These are phyloP conservation scores for Colaptes auratus DNA, from an alignment of 2,113 vertebrate genomes.

Conservation along the genomic window DNA sequence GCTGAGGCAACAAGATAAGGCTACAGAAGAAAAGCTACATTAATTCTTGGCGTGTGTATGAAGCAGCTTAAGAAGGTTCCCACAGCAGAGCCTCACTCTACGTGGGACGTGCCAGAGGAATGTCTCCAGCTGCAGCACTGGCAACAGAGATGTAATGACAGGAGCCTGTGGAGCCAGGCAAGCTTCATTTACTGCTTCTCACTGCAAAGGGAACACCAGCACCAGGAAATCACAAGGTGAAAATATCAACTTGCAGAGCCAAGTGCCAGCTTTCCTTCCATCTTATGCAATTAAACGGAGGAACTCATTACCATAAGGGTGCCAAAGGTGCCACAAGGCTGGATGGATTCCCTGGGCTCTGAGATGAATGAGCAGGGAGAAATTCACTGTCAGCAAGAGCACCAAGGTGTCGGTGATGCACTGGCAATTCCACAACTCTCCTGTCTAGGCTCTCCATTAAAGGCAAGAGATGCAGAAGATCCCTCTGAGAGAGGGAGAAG, in stretches of 20 bases:
- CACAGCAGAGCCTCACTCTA: background rate
- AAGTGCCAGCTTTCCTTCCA: background rate
- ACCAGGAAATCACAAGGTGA: background rate
- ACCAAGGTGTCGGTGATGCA: background rate
- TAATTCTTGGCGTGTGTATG: constrained; percentile 20
- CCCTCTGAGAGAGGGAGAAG: background rate
- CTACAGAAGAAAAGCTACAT: constrained; percentile 31
- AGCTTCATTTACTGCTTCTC: background rate
- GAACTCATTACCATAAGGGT: background rate
- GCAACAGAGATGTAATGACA: background rate
- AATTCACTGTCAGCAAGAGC: background rate
- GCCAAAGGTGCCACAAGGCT: background rate
- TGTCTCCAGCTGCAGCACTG: background rate
- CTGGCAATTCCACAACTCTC: background rate
- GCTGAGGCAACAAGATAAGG: constrained; percentile 54
- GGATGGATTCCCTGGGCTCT: background rate
- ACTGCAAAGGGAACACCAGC: accelerated
- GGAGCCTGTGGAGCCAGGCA: background rate
- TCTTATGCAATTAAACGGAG: background rate
- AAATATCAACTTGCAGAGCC: background rate
- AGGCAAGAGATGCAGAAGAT: background rate
- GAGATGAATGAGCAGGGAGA: background rate
- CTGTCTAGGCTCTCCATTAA: background rate
- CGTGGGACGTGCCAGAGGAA: constrained; percentile 7
- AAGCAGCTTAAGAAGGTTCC: constrained; percentile 24